phyloP scores from a whole-genome alignment of 1,140 invertebrate species.

The Drosophila athabasca region DNA sequence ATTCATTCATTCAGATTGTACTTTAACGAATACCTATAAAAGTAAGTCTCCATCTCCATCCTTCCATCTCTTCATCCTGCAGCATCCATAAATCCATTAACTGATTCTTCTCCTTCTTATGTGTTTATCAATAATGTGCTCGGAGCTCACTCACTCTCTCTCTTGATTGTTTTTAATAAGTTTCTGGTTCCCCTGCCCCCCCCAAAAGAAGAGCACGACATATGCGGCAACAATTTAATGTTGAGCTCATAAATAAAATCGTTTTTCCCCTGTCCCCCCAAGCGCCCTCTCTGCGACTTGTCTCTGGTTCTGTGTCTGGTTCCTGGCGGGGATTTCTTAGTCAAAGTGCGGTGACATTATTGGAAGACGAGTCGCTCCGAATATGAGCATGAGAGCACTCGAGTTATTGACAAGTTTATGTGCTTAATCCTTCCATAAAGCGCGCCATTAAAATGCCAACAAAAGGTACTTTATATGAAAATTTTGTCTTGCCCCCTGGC shows the following conservation, averaged over 20 bases:
- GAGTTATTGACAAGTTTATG: constrained; percentile 83
- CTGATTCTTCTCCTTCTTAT: constrained; percentile 21
- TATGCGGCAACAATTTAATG: constrained; percentile 77
- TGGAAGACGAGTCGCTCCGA: constrained; percentile 43
- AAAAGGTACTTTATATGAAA: constrained; percentile 83
- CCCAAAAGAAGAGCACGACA: constrained; percentile 34
- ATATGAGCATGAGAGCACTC: constrained; percentile 37
- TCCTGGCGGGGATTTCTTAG: constrained; percentile 51
- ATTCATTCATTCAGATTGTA: constrained; percentile 7
- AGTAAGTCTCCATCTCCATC: constrained; percentile 29
- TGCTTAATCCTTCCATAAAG: constrained; percentile 81
- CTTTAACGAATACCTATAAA: constrained; percentile 29
- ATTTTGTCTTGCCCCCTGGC: constrained; percentile 52
- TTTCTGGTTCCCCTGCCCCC: constrained; percentile 27
- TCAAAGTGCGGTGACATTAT: constrained; percentile 77
- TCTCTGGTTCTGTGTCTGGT: background rate
- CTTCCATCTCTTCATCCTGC: background rate
- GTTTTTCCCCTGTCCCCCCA: constrained; percentile 34
- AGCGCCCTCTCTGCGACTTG: constrained; percentile 14
- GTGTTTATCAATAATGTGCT: constrained; percentile 68
- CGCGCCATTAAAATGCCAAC: constrained; percentile 81
- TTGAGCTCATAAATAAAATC: constrained; percentile 76
- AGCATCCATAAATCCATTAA: constrained; percentile 39
- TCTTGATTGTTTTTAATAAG: constrained; percentile 74
- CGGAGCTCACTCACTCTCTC: constrained; percentile 30